phyloP scores from a whole-genome alignment of 92 coral and sea anemone species.

The Phenganax subtilis region DNA sequence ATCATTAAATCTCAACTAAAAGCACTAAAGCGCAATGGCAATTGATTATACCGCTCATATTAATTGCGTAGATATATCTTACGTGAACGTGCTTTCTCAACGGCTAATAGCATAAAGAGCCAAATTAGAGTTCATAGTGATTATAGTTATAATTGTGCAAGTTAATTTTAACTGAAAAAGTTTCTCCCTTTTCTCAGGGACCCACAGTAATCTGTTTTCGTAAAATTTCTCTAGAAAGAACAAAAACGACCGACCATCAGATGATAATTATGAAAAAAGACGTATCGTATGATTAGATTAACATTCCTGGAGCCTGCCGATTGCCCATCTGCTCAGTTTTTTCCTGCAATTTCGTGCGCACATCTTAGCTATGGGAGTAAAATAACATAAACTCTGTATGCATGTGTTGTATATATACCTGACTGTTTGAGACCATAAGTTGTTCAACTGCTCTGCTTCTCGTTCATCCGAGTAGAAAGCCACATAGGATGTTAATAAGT shows the following conservation, averaged over 20 bases:
- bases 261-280: not conserved
- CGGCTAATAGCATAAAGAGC: too few relatives aligned
- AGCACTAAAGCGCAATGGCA: too few relatives aligned
- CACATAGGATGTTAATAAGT: slow-evolving; percentile 36
- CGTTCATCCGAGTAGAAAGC: slow-evolving; percentile 39
- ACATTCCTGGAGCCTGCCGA: not conserved
- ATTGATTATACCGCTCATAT: too few relatives aligned
- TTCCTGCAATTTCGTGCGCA: too few relatives aligned
- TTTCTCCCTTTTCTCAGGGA: not conserved
- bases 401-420: not conserved
- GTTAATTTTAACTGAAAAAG: too few relatives aligned
- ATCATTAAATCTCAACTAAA: too few relatives aligned
- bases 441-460: slow-evolving; percentile 30
- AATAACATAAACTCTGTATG: not conserved
- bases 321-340: not conserved
- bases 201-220: slow-evolving; percentile 25
- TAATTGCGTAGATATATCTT: too few relatives aligned
- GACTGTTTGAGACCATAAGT: slow-evolving; percentile 43
- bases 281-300: not conserved
- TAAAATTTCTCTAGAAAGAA: slow-evolving; percentile 23
- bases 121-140: too few relatives aligned
- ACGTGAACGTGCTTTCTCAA: too few relatives aligned
- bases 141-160: too few relatives aligned
- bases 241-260: not conserved
- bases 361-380: not conserved